A percentile compares a stretch with the other conserved stretches of the same genome.
These are phyloP conservation scores for Gasteruption jaculator DNA, from an alignment of 2,888 invertebrate genomes.

Conservation along the genomic window DNA sequence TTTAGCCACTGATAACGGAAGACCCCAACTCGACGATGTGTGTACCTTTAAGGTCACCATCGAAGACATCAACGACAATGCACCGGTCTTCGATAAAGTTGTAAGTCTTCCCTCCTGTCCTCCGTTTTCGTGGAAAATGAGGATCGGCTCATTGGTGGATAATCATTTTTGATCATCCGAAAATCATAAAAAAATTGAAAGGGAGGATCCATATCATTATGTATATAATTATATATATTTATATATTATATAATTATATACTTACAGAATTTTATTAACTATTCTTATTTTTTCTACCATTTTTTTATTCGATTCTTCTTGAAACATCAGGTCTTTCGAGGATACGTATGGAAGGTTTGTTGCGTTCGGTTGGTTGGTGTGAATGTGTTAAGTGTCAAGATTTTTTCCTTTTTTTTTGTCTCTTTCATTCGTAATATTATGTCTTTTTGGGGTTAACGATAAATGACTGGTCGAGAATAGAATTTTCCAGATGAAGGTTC, in stretches of 20 bases:
- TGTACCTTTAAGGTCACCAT: slow-evolving; percentile 91
- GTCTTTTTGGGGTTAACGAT: too few species aligned
- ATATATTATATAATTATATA: neutral
- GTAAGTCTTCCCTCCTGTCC: slow-evolving; percentile 58
- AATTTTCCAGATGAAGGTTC: too few species aligned
- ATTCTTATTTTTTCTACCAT: slow-evolving; percentile 26
- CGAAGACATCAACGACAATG: slow-evolving; percentile 90
- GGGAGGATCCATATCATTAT: slow-evolving; percentile 9
- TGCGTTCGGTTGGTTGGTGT: slow-evolving; percentile 42
- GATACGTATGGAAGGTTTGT: slow-evolving; percentile 67
- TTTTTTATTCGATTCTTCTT: slow-evolving; percentile 39
- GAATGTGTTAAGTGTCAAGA: too few species aligned
- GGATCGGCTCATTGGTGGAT: too few species aligned
- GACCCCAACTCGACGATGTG: slow-evolving; percentile 83
- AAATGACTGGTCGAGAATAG: too few species aligned
- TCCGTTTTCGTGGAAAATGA: too few species aligned
- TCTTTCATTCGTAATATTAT: too few species aligned
- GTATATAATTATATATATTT: neutral
- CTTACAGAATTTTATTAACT: neutral
- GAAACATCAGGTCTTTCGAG: slow-evolving; percentile 60
- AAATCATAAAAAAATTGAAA: too few species aligned
- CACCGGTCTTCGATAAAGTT: slow-evolving; percentile 74
- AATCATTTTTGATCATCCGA: too few species aligned
- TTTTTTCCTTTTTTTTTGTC: too few species aligned
- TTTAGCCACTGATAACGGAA: slow-evolving; percentile 88